phyloP scores from a whole-genome alignment of 2,113 vertebrate species.

The Ciconia boyciana region DNA sequence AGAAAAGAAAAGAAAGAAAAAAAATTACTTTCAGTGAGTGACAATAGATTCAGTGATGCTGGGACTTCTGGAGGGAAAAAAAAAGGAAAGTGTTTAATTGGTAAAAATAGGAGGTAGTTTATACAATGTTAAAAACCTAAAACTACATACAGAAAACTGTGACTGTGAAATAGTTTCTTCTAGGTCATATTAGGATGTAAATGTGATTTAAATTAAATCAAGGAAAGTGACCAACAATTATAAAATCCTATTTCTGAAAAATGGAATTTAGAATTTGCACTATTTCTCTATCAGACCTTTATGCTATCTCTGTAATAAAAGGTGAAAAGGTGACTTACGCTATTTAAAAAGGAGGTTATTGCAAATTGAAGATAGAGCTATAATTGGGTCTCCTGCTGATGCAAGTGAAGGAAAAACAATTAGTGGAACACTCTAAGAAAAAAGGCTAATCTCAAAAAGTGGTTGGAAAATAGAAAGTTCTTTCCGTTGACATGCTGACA shows the following conservation, averaged over 20 bases:
- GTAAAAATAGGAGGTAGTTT: not conserved
- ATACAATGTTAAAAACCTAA: not conserved
- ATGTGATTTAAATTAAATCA: conserved; percentile 61
- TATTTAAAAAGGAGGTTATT: conserved; percentile 69
- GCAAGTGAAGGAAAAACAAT: conserved; percentile 62
- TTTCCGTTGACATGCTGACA: not conserved
- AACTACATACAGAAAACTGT: not conserved
- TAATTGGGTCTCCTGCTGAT: conserved; percentile 71
- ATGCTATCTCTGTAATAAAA: conserved; percentile 53
- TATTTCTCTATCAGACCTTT: conserved; percentile 35
- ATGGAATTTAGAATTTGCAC: conserved; percentile 21
- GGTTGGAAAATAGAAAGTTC: conserved; percentile 14
- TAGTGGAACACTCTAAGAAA: conserved; percentile 52
- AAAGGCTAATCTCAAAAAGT: conserved; percentile 53
- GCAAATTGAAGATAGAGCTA: conserved; percentile 58
- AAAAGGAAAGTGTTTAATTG: not conserved
- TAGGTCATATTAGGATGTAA: conserved; percentile 32
- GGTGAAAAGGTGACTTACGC: conserved; percentile 62
- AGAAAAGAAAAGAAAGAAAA: not conserved
- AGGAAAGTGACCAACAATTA: conserved; percentile 56
- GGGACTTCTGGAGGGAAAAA: not conserved
- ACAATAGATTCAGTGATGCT: not conserved
- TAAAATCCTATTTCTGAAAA: conserved; percentile 49
- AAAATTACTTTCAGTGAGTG: not conserved
- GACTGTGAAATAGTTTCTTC: not conserved